Evolutionary conservation across 2,888 invertebrate genomes (phyloP).

Genomic region (Anorthoa munda): DNA sequence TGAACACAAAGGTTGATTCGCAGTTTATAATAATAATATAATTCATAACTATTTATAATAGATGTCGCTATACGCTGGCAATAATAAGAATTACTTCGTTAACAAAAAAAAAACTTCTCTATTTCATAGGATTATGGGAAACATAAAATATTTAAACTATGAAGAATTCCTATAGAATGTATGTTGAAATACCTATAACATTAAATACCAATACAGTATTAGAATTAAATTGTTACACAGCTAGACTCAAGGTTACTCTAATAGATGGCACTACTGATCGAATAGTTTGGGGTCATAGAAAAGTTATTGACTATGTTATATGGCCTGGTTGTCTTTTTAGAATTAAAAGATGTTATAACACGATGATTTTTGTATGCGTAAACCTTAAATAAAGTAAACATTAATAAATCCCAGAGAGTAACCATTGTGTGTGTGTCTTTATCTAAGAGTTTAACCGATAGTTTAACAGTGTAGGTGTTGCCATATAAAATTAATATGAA

Average conservation of each 20-base stretch:
- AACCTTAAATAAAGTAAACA: no score
- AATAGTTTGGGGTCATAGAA: not conserved
- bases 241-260: not conserved
- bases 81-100: not conserved
- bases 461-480: not conserved
- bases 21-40: constrained; percentile 12
- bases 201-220: not conserved
- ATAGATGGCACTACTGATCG: constrained; percentile 37
- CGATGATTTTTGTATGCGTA: no score
- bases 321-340: constrained; percentile 3
- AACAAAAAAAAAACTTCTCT: not conserved
- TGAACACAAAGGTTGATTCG: constrained; percentile 52
- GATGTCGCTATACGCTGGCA: constrained; percentile 54
- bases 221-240: no score
- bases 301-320: constrained; percentile 12
- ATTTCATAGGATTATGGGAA: not conserved
- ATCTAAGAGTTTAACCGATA: no score
- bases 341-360: not conserved
- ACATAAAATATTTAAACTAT: not conserved
- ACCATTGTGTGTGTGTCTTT: no score
- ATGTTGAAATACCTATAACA: not conserved
- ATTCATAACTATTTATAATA: constrained; percentile 32
- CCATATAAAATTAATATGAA: constrained; percentile 1
- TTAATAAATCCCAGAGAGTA: no score
- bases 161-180: not conserved